These are phyloP conservation scores for Danio albolineatus DNA, from an alignment of 2,797 vertebrate species.

Conservation along the genomic window DNA sequence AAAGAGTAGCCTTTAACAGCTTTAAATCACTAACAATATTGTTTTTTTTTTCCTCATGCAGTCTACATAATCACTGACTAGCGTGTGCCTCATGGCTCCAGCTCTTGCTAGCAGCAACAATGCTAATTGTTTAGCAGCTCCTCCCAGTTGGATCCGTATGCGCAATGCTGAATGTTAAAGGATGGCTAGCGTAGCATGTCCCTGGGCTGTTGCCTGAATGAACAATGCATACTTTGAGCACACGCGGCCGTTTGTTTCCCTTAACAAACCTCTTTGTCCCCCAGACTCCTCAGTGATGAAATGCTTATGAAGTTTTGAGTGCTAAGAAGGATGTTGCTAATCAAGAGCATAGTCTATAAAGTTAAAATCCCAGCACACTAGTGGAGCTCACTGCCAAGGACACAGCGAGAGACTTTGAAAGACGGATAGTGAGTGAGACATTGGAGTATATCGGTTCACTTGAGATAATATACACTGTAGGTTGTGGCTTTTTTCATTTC, in stretches of 20 bases:
- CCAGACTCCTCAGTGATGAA: slow-evolving; percentile 40
- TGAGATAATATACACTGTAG: slow-evolving; percentile 21
- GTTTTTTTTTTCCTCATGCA: background rate
- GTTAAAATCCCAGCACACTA: slow-evolving; percentile 39
- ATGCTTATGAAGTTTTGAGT: slow-evolving; percentile 42
- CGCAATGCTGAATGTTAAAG: slow-evolving; percentile 40
- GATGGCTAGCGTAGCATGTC: slow-evolving; percentile 37
- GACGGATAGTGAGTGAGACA: slow-evolving; percentile 13
- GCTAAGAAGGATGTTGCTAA: slow-evolving; percentile 34
- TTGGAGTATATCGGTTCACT: slow-evolving; percentile 24
- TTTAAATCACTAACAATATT: slow-evolving; percentile 16
- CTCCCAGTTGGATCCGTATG: slow-evolving; percentile 43
- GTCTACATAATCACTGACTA: slow-evolving; percentile 42
- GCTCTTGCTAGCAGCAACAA: slow-evolving; percentile 35
- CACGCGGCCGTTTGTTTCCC: slow-evolving; percentile 32
- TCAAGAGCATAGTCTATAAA: slow-evolving; percentile 39
- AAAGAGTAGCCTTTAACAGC: background rate
- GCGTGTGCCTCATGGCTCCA: slow-evolving; percentile 28
- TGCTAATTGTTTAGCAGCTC: slow-evolving; percentile 49
- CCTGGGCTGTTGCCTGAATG: slow-evolving; percentile 26
- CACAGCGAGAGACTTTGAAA: slow-evolving; percentile 28
- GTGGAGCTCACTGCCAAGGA: slow-evolving; percentile 37
- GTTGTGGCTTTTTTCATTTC: slow-evolving; percentile 37
- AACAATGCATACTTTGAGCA: slow-evolving; percentile 47
- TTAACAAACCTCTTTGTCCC: slow-evolving; percentile 20